Conservation (phyloP, 2,113 vertebrate genomes). For the Megaceryle maxima region DNA sequence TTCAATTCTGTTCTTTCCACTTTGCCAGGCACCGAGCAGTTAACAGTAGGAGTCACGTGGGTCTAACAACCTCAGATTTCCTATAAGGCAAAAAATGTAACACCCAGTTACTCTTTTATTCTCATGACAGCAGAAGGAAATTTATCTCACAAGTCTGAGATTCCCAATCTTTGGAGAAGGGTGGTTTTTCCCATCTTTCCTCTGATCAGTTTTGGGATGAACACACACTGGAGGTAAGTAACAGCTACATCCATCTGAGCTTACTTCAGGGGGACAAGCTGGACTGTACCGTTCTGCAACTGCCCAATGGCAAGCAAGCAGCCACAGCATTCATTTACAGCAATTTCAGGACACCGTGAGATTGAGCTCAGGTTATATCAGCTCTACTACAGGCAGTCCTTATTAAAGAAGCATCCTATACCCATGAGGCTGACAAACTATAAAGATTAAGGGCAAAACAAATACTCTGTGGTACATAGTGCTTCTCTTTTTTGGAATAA, state of each 20-base stretch:
- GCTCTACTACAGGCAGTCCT: neutral
- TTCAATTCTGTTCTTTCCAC: neutral
- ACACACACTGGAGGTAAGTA: neutral
- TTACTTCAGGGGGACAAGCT: neutral
- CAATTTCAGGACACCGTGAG: neutral
- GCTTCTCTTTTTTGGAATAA: neutral
- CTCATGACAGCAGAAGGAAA: neutral
- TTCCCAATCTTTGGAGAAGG: neutral
- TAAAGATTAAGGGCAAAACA: neutral
- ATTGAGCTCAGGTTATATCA: neutral
- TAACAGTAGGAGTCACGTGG: neutral
- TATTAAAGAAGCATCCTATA: neutral
- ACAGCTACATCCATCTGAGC: neutral
- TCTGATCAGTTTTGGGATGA: neutral
- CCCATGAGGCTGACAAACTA: neutral
- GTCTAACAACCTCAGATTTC: neutral
- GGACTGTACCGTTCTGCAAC: neutral
- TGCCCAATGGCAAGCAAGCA: neutral
- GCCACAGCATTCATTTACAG: neutral
- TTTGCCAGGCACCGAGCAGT: neutral
- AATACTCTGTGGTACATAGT: fast-evolving
- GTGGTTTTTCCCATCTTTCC: neutral
- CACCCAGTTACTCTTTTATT: neutral
- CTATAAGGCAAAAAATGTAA: conserved; percentile 12
- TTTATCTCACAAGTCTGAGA: neutral